Conservation (phyloP, 2,797 vertebrate species). For the Helicolenus hilgendorfi region DNA sequence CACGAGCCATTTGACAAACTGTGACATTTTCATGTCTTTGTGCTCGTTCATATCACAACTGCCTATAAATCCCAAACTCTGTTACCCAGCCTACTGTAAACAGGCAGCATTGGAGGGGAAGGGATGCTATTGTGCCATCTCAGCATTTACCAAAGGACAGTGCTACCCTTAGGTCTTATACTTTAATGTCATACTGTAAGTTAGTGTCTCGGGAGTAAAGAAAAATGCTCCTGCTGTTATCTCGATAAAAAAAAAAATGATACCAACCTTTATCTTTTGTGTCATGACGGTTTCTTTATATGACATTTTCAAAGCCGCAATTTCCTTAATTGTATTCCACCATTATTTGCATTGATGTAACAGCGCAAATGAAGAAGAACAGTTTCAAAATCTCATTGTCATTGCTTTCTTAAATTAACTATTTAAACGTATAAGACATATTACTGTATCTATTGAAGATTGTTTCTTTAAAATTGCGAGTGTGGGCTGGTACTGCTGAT, state of each 20-base stretch:
- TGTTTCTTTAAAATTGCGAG: constrained; percentile 38
- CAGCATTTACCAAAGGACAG: constrained; percentile 86
- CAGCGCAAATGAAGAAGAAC: not conserved
- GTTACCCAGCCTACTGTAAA: constrained; percentile 80
- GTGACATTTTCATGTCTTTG: constrained; percentile 84
- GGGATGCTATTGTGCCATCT: constrained; percentile 69
- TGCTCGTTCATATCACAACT: constrained; percentile 79
- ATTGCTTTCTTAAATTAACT: not conserved
- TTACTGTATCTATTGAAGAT: constrained; percentile 7
- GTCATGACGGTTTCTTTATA: not conserved
- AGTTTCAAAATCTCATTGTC: not conserved
- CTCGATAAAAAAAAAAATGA: constrained; percentile 10
- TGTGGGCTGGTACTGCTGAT: constrained; percentile 26
- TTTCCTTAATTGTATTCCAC: not conserved
- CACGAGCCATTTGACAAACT: constrained; percentile 76
- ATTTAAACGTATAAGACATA: not conserved
- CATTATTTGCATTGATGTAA: not conserved
- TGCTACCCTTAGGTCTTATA: constrained; percentile 72
- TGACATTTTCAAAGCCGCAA: not conserved
- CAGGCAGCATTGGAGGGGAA: constrained; percentile 59
- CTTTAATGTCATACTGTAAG: constrained; percentile 79
- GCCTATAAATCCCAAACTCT: constrained; percentile 80
- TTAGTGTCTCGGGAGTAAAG: constrained; percentile 44
- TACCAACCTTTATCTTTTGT: constrained; percentile 16
- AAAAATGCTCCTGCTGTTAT: constrained; percentile 11